phyloP scores from a whole-genome alignment of 1,140 invertebrate genomes.

The Hyles vespertilio region DNA sequence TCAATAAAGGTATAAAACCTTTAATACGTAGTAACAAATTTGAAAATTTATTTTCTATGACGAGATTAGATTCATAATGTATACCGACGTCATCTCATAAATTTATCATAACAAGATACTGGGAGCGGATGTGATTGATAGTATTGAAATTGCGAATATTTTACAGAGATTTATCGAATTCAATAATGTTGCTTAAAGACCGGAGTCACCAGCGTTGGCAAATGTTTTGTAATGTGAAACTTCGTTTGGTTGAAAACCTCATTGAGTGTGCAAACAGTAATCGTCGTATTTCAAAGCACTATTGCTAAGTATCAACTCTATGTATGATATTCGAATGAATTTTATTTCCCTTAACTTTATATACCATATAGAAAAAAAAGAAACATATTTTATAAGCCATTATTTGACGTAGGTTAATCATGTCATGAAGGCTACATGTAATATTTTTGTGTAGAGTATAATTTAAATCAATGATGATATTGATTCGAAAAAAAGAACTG shows the following conservation, averaged over 20 bases:
- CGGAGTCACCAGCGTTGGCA: slow-evolving; percentile 11
- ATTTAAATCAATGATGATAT: too few species aligned
- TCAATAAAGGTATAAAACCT: too few species aligned
- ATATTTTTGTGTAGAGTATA: too few species aligned
- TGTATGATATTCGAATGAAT: neutral
- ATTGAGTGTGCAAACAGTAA: slow-evolving; percentile 40
- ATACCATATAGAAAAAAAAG: too few species aligned
- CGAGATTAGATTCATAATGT: slow-evolving; percentile 2
- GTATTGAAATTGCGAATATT: neutral
- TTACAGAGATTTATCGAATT: slow-evolving; percentile 6
- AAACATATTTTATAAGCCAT: too few species aligned
- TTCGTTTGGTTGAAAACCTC: slow-evolving; percentile 52
- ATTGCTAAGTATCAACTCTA: neutral
- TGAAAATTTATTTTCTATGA: neutral
- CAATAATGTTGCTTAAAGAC: slow-evolving; percentile 10
- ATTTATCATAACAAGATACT: neutral
- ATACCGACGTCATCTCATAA: slow-evolving; percentile 8
- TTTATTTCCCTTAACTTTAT: neutral
- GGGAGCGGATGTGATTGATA: too few species aligned
- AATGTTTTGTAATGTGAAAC: slow-evolving; percentile 55
- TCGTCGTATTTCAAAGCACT: slow-evolving; percentile 36
- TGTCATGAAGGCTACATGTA: too few species aligned
- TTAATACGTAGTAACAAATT: too few species aligned
- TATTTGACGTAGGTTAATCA: too few species aligned
- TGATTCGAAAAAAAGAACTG: too few species aligned